Percentiles rank a stretch among this genome's conserved stretches.
Evolutionary conservation across 2,113 vertebrate genomes (phyloP).

Genomic region (Nettapus auritus): DNA sequence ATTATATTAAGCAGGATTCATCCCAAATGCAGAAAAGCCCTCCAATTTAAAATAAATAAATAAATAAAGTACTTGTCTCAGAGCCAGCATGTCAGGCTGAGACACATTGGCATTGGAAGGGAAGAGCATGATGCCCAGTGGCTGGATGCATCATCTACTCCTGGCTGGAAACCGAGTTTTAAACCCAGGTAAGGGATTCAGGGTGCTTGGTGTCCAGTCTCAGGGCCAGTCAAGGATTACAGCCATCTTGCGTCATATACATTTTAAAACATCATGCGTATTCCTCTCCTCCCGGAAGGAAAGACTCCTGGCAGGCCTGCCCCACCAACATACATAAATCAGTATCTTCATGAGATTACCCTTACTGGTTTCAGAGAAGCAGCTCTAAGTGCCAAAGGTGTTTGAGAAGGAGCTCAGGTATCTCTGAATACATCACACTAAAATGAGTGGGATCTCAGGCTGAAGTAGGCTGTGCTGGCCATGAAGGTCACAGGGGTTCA

Average conservation of each 20-base stretch:
- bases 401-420: rapidly evolving
- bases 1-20: not conserved
- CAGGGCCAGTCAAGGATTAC: not conserved
- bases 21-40: not conserved
- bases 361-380: not conserved
- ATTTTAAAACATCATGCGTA: not conserved
- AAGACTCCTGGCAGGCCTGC: not conserved
- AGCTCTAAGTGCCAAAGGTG: not conserved
- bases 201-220: not conserved
- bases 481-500: not conserved
- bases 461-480: not conserved
- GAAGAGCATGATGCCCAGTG: not conserved
- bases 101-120: not conserved
- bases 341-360: not conserved
- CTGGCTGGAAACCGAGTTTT: not conserved
- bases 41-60: not conserved
- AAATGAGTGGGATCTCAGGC: not conserved
- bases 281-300: not conserved
- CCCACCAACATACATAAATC: not conserved
- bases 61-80: not conserved
- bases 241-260: not conserved
- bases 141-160: not conserved
- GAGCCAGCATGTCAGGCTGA: not conserved
- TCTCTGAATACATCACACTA: too few species aligned
- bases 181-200: not conserved